phyloP scores from a whole-genome alignment of 2,888 invertebrate species.

The Rotaria sp. region DNA sequence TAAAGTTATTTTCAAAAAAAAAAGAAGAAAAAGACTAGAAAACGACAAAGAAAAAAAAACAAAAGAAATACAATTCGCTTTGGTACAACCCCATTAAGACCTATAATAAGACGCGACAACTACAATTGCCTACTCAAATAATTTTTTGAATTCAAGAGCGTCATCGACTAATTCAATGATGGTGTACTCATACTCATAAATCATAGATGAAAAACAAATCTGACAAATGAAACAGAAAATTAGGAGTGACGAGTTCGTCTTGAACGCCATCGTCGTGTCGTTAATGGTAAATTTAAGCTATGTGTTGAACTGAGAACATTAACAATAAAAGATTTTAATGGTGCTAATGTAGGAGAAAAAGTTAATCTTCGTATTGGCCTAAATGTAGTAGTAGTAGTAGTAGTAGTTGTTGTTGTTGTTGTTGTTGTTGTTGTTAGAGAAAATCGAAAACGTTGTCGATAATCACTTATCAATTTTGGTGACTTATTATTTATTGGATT shows the following conservation, averaged over 20 bases:
- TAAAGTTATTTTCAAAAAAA: neutral
- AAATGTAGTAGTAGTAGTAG: neutral
- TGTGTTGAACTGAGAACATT: neutral
- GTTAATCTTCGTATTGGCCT: neutral
- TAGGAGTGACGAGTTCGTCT: neutral
- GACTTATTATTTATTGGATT: neutral
- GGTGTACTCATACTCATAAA: neutral
- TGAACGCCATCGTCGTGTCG: neutral
- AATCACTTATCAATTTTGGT: neutral
- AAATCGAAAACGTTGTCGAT: slow-evolving; percentile 21
- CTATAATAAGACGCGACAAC: neutral
- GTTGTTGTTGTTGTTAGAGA: slow-evolving; percentile 11
- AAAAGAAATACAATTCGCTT: neutral
- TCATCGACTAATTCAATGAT: neutral
- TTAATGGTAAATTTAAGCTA: neutral
- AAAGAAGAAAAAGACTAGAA: neutral
- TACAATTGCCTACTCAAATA: neutral
- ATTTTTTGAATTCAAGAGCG: neutral
- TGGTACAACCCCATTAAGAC: neutral
- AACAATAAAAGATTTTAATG: neutral
- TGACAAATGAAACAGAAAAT: neutral
- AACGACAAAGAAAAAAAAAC: neutral
- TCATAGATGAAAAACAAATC: neutral
- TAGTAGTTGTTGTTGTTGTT: neutral
- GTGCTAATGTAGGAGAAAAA: neutral